Evolutionary conservation across 2,797 vertebrate species (phyloP).

Genomic region (Eupleurogrammus muticus): DNA sequence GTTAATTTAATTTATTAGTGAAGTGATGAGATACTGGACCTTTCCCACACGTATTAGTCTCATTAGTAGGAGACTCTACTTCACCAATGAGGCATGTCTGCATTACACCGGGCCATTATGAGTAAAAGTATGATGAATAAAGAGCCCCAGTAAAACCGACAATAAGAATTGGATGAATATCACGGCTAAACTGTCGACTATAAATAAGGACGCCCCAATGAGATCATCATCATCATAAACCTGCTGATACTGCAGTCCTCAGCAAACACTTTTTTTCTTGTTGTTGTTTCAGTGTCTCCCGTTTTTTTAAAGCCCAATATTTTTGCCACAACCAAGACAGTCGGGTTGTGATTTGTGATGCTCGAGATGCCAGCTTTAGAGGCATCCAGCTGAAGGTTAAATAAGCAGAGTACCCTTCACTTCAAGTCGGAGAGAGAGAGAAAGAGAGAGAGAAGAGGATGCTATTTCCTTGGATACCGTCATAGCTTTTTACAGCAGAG

Average conservation of each 20-base stretch:
- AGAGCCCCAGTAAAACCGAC: neutral
- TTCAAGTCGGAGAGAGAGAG: conserved; percentile 16
- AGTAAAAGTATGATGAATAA: neutral
- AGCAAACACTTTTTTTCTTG: conserved; percentile 16
- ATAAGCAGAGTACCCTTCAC: conserved; percentile 24
- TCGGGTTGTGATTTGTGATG: conserved; percentile 50
- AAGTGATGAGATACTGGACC: neutral
- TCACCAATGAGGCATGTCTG: neutral
- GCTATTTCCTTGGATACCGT: neutral
- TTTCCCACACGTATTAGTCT: too few species aligned
- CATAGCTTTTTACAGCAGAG: neutral
- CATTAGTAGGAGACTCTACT: neutral
- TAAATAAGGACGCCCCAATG: neutral
- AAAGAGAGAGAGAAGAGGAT: conserved; percentile 1
- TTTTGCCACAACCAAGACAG: conserved; percentile 27
- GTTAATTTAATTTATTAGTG: neutral
- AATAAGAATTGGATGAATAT: neutral
- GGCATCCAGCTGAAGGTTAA: conserved; percentile 47
- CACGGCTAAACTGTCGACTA: neutral
- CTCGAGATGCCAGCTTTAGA: conserved; percentile 33
- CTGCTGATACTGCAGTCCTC: conserved; percentile 15
- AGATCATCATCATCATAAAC: conserved; percentile 2
- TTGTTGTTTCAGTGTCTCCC: neutral
- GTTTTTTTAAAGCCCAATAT: conserved; percentile 25
- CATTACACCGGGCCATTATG: neutral